These are phyloP conservation scores for Hippoglossus hippoglossus DNA, from an alignment of 2,797 vertebrate genomes.

Conservation along the genomic window DNA sequence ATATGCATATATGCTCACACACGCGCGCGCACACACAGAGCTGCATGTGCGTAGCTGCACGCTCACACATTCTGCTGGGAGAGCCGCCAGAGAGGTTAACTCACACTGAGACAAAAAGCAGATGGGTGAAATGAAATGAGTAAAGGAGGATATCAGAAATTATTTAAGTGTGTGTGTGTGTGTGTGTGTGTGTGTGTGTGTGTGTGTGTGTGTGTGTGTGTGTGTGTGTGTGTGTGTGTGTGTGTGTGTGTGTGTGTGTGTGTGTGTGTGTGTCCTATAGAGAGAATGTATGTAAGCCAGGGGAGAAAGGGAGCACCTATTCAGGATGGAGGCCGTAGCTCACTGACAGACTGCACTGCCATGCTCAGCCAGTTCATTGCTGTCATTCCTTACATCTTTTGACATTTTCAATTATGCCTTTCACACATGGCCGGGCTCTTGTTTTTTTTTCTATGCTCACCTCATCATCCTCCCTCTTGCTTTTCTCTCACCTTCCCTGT, in stretches of 20 bases:
- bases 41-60: neutral
- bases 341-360: constrained; percentile 70
- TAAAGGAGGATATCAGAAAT: constrained; percentile 55
- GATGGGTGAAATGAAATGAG: constrained; percentile 65
- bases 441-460: constrained; percentile 56
- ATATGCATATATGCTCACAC: constrained; percentile 59
- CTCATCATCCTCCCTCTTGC: constrained; percentile 61
- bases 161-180: constrained; percentile 52
- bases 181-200: constrained; percentile 6
- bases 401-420: constrained; percentile 88
- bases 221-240: too few relatives aligned
- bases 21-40: constrained; percentile 7
- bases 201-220: neutral
- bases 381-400: constrained; percentile 86
- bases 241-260: too few relatives aligned
- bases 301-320: constrained; percentile 40
- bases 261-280: neutral
- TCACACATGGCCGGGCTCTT: constrained; percentile 80
- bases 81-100: constrained; percentile 38
- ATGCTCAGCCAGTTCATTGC: constrained; percentile 80
- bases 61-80: constrained; percentile 32
- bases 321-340: constrained; percentile 59
- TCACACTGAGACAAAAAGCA: constrained; percentile 52
- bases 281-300: constrained; percentile 18
- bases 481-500: constrained; percentile 24